Base-by-base conservation (phyloP, 2,797 vertebrate species). In the Rhinoraja longicauda region DNA sequence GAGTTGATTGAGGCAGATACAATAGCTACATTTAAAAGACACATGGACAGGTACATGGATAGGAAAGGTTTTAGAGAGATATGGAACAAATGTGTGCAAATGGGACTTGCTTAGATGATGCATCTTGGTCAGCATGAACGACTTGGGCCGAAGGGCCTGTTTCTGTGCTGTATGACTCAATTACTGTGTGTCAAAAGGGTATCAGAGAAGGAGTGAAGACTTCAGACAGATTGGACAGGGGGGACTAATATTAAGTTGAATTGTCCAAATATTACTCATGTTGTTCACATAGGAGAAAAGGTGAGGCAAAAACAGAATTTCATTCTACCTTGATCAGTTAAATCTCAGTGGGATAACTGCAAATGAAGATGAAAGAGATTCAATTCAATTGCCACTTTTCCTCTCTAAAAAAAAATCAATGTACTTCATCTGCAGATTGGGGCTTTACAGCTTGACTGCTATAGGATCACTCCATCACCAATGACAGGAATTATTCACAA, bases 331-430 rank as follows among this genome's bases (percentile, higher is more conserved):
- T 90, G 59, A 90, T 90, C 62, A 70, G 64, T 8, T 36, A 10
- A 67, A 67, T 10, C 86, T 19, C 64, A 26, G 7, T 9, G 64
- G 64, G 19, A 45, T 70, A 19, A 19, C 17, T 70, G 64, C 88
- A 39, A 90, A 90, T 90, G 64, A 90, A 70, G 88, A 72, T 90
- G 59, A 88, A 90, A 72, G 88, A 39, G 64, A 90, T 39, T 70
- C 88, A 90, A 39, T 90, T 90, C 7, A 36, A 90, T 90, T 90
- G 62, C 62, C n/a, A 90, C 86, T 90, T 67, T n/a, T 26, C 59
- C 57, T 90, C 59, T n/a, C 13, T 39, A 67, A 90, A 70, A 79
- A 77, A 79, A 90, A 90, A 72, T 59, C 57, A 84, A 59, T n/a
- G 86, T 53, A 32, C 67, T 90, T 36, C 86, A 90, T 36, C n/a